These are phyloP conservation scores for honey bee (Apis mellifera) DNA, from an alignment of 1,140 invertebrate species.

Conservation along the genomic window Amel_HAv3.1 CM009946.2:791501-792000, in stretches of 20 bases:
- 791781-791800: conserved; percentile 75
- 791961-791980: not conserved
- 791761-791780: conserved; percentile 74
- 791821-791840: conserved; percentile 81
- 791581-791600: not conserved
- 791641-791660: conserved; percentile 33
- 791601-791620: not conserved
- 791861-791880: conserved; percentile 82
- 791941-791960: conserved; percentile 73
- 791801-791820: conserved; percentile 80
- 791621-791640: conserved; percentile 23
- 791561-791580: not conserved
- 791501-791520: not conserved
- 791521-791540: not conserved
- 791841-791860: conserved; percentile 79
- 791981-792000: not conserved
- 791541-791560: not conserved
- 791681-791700: conserved; percentile 29
- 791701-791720: conserved; percentile 62
- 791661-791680: conserved; percentile 50
- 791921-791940: conserved; percentile 83
- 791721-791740: conserved; percentile 74
- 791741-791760: conserved; percentile 73
- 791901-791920: conserved; percentile 82
- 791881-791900: conserved; percentile 80